Conservation (phyloP, 2,113 vertebrate genomes). For the Vicugna pacos region DNA sequence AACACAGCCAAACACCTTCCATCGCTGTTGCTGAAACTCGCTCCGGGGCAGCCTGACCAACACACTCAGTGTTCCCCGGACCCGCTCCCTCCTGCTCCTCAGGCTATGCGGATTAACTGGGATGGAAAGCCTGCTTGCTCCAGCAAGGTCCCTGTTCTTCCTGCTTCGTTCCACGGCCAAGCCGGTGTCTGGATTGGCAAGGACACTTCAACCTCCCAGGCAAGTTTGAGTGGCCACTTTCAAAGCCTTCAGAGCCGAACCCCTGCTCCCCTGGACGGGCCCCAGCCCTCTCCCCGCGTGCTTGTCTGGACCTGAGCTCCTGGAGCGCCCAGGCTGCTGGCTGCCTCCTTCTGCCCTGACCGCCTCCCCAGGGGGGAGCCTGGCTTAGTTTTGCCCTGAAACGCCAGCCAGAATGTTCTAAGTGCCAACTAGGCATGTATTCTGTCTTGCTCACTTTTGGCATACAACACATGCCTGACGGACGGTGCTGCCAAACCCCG, state of each 20-base stretch:
- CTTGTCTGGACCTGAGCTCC: background rate
- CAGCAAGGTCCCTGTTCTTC: background rate
- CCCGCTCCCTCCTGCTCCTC: background rate
- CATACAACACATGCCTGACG: background rate
- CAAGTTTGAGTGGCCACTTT: background rate
- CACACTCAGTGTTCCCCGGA: background rate
- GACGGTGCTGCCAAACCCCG: background rate
- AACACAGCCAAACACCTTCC: background rate
- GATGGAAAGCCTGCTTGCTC: background rate
- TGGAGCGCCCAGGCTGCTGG: no score
- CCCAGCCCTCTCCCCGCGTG: background rate
- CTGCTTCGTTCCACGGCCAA: background rate
- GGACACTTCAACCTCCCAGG: background rate
- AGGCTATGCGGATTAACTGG: background rate
- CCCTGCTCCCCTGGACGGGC: fast-evolving
- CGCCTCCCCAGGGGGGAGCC: background rate
- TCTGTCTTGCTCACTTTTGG: background rate
- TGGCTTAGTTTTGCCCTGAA: background rate
- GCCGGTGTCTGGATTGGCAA: background rate
- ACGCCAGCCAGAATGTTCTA: background rate
- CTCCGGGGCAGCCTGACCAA: background rate
- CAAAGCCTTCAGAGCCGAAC: background rate
- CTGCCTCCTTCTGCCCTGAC: no score
- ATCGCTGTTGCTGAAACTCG: fast-evolving
- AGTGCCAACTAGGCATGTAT: background rate